These are phyloP conservation scores for Takifugu rubripes DNA, from an alignment of 2,797 vertebrate species.

Conservation along the genomic window DNA sequence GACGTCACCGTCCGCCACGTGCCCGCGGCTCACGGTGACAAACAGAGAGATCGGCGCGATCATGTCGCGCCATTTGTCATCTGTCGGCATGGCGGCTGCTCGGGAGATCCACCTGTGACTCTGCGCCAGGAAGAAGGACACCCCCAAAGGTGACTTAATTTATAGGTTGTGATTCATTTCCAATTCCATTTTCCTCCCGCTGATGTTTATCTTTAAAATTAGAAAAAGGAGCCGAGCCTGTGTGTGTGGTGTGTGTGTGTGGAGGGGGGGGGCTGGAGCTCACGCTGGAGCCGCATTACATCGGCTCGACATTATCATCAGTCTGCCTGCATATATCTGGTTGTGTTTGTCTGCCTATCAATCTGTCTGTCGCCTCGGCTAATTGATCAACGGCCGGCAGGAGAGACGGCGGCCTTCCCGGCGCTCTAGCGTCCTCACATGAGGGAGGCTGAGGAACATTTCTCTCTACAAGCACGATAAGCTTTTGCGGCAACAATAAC, in stretches of 20 bases:
- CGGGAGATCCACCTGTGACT: slow-evolving; percentile 42
- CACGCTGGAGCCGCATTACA: slow-evolving; percentile 41
- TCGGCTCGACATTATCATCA: slow-evolving; percentile 47
- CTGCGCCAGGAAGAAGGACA: slow-evolving; percentile 35
- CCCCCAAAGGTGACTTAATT: slow-evolving; percentile 67
- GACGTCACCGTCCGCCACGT: slow-evolving; percentile 49
- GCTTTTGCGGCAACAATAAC: background rate
- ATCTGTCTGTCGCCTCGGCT: slow-evolving; percentile 49
- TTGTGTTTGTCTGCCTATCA: slow-evolving; percentile 55
- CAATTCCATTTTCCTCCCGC: slow-evolving; percentile 64
- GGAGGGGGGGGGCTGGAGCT: slow-evolving; percentile 3
- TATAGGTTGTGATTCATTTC: slow-evolving; percentile 75
- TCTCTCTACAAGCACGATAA: slow-evolving; percentile 13
- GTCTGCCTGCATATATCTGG: slow-evolving; percentile 52
- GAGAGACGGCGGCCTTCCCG: slow-evolving; percentile 28
- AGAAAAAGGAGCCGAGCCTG: slow-evolving; percentile 39
- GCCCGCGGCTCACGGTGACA: slow-evolving; percentile 48
- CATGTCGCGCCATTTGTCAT: slow-evolving; percentile 60
- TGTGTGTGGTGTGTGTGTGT: slow-evolving; percentile 35
- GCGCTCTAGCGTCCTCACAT: slow-evolving; percentile 35
- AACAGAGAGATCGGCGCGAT: slow-evolving; percentile 48
- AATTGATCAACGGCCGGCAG: slow-evolving; percentile 56
- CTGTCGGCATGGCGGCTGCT: slow-evolving; percentile 42
- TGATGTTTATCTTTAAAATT: slow-evolving; percentile 75
- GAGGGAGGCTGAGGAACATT: slow-evolving; percentile 27